A percentile compares a stretch with the other conserved stretches of the same genome.
Evolutionary conservation across 1,140 invertebrate genomes (phyloP).

Genomic region (Lucilia cuprina): DNA sequence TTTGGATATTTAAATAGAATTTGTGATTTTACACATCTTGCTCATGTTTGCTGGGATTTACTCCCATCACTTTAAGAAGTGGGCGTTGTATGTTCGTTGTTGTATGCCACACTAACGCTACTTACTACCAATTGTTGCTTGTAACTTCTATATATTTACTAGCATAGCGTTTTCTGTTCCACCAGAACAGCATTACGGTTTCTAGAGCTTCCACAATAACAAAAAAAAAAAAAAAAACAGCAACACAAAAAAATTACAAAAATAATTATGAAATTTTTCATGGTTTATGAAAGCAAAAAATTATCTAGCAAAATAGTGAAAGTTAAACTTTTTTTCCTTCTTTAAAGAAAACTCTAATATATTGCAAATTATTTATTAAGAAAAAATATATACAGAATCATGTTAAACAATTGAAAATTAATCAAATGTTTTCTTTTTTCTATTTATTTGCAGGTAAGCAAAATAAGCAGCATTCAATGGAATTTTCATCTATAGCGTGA

Average conservation of each 20-base stretch:
- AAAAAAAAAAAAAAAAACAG: background rate
- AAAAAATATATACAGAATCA: background rate
- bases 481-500: background rate
- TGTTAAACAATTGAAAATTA: conserved; percentile 11
- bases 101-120: background rate
- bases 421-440: background rate
- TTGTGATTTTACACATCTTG: no score
- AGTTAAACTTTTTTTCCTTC: background rate
- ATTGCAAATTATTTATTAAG: background rate
- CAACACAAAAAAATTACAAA: background rate
- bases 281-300: background rate
- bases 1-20: no score
- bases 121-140: conserved; percentile 1
- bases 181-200: background rate
- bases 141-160: background rate
- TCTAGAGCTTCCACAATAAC: background rate
- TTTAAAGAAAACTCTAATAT: background rate
- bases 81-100: background rate
- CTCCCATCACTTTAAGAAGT: background rate
- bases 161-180: background rate
- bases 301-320: conserved; percentile 15
- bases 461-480: background rate
- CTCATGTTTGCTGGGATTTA: background rate
- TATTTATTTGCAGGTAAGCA: background rate
- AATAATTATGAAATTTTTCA: conserved; percentile 18